Base-by-base conservation (phyloP, 2,888 invertebrate genomes). In the Trachelus stipa region DNA sequence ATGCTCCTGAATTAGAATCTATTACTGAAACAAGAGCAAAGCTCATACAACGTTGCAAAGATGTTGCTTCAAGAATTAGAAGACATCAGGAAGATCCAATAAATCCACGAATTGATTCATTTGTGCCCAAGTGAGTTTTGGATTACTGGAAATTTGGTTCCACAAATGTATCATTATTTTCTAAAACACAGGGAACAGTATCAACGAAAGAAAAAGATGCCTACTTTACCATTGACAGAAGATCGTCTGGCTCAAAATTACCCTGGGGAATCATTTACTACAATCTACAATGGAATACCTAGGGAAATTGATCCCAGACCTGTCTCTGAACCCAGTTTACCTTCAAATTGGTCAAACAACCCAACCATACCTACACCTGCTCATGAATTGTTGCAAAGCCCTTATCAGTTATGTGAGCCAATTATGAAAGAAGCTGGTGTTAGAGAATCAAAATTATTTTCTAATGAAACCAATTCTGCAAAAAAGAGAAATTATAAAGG, bases 1-100 rank as follows among this genome's bases (percentile, higher is more conserved):
- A 98, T 89, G 97, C 96, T 0, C 97, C 98, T 0, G 98, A 98
- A 90, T 92, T 95, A 82, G 98, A 98, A 92, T 93, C 92, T 11
- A 78, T 95, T 0, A 91, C 94, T 0, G 98, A 98, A 90, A 95
- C 97, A 0, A 93, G 94, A 86, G 90, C 92, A 6, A 98, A 98
- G 90, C 89, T 98, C 11, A 81, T 93, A 4, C 94, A 95, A 84
- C 92, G 98, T 30, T 92, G 93, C 81, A 93, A 91, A 83, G 95
- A 95, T 87, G 93, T 97, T 0, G 75, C 91, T 9, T 85, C 86
- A 76, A 91, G 93, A 73, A 88, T 93, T 69, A 88, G 86, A 78
- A 86, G 82, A 75, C 88, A 90, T 80, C 85, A 84, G 40, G 82
- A 85, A 37, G 90, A 90, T 80, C 80, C 82, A 4, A 78, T 75